These are phyloP conservation scores for Fulica atra DNA, from an alignment of 2,113 vertebrate genomes.

Conservation along the genomic window DNA sequence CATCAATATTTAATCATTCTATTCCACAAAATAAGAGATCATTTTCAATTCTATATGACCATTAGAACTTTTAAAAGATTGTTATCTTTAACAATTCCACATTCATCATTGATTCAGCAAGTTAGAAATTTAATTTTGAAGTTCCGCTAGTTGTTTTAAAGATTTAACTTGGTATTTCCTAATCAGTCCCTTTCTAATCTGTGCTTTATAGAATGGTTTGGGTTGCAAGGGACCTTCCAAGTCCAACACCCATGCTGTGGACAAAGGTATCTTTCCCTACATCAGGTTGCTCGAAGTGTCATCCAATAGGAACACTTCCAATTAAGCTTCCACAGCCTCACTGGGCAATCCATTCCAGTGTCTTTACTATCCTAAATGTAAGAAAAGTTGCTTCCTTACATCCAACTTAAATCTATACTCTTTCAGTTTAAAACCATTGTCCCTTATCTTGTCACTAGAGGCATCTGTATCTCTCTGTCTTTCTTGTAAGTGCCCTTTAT, in stretches of 20 bases:
- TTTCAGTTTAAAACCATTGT: not conserved
- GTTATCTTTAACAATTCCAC: not conserved
- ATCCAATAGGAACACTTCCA: not conserved
- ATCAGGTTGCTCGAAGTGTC: not conserved
- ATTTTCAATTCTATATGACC: not conserved
- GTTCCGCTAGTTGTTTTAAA: not conserved
- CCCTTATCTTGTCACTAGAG: not conserved
- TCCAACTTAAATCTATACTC: not conserved
- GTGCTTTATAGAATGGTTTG: not conserved
- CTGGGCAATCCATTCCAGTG: not conserved
- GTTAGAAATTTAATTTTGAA: not conserved
- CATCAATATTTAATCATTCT: not conserved
- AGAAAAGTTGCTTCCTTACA: not conserved
- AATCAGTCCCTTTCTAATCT: not conserved
- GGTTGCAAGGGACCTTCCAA: not conserved
- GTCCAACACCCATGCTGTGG: not conserved
- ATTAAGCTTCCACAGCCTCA: not conserved
- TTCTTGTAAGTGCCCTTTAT: not conserved
- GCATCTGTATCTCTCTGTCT: not conserved
- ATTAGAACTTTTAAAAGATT: not conserved
- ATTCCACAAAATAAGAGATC: not conserved
- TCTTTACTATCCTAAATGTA: not conserved
- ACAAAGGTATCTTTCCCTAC: not conserved
- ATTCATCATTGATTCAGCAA: not conserved
- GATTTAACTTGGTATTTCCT: not conserved